A percentile compares a stretch with the other conserved stretches of the same genome.
Conservation (phyloP, 2,113 vertebrate species). For the Narcine bancroftii region DNA sequence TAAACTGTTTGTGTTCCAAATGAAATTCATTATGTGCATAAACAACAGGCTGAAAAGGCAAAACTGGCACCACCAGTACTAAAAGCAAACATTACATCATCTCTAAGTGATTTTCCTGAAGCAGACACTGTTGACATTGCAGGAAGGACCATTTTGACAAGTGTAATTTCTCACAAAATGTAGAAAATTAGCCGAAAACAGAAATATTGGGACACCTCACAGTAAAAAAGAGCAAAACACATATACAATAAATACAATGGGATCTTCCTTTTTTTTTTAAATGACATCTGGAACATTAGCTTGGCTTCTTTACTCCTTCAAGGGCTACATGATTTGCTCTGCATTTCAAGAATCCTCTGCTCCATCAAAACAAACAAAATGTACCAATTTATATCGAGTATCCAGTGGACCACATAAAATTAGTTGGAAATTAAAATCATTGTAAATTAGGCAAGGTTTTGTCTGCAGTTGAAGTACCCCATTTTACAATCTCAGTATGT, state of each 20-base stretch:
- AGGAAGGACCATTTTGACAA: background rate
- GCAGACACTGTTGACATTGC: background rate
- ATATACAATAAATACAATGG: background rate
- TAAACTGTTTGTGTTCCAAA: background rate
- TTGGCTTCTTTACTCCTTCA: background rate
- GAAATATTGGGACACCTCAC: background rate
- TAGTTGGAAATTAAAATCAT: background rate
- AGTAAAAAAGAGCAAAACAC: background rate
- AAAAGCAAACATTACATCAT: conserved; percentile 5
- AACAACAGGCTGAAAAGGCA: background rate
- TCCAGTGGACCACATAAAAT: background rate
- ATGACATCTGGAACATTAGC: background rate
- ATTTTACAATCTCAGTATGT: background rate
- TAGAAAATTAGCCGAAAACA: background rate
- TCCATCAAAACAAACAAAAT: background rate
- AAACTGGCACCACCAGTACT: background rate
- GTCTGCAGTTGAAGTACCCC: background rate
- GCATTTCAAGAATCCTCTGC: background rate
- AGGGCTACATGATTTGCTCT: background rate
- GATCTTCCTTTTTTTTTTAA: background rate
- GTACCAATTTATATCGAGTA: background rate
- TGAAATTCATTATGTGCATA: background rate
- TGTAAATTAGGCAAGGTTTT: background rate
- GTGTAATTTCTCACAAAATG: background rate
- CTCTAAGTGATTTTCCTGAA: background rate